Base-by-base conservation (phyloP, 2,113 vertebrate genomes). In the Pygoscelis antarcticus region DNA sequence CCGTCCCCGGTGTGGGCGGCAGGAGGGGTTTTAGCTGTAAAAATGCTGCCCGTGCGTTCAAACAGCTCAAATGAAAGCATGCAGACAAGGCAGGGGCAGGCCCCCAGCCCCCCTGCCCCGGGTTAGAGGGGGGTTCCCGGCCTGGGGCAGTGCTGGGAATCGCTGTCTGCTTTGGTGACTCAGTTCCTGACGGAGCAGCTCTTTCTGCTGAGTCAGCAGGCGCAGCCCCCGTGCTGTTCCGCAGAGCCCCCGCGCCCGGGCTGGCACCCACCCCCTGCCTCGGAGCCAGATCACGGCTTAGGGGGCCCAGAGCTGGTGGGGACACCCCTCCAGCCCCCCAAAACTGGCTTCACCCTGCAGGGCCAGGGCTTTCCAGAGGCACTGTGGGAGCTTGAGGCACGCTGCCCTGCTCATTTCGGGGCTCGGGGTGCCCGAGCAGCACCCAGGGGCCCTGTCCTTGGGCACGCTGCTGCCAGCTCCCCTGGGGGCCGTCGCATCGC, bases 181-280 rank as follows among this genome's bases (percentile, higher is more conserved):
- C 94, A 96, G 92, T 89, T 72, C 81, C 46, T 44, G 52, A 22
- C 0, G 0, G n/a, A 86, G 58, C 64, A 65, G 32, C 29, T 79
- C 13, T 80, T 80, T 55, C 29, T 88, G 95, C 75, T 83, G 85
- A 94, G n/a, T 85, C 96, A 85, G 90, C 88, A 69, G 36, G 6
- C 6, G 2, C 58, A 61, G 82, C 74, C 69, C 55, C 49, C 9
- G 1, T 7, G 1, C 30, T n/a, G 55, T 32, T 19, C 1, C 0
- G 0, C 57, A 17, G 52, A 71, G 71, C 55, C 77, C 40, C 1
- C 7, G 2, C 3, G 3, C 70, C 29, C 16, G 8, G 21, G 11
- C 23, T 7, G n/a, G 54, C 64, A 19, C 64, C 26, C 13, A 1
- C 36, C 2, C 0, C 23, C 5, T 4, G 13, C 11, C 32, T 2